These are phyloP conservation scores for Didymodactylos carnosus DNA, from an alignment of 2,888 invertebrate genomes.

Conservation along the genomic window DNA sequence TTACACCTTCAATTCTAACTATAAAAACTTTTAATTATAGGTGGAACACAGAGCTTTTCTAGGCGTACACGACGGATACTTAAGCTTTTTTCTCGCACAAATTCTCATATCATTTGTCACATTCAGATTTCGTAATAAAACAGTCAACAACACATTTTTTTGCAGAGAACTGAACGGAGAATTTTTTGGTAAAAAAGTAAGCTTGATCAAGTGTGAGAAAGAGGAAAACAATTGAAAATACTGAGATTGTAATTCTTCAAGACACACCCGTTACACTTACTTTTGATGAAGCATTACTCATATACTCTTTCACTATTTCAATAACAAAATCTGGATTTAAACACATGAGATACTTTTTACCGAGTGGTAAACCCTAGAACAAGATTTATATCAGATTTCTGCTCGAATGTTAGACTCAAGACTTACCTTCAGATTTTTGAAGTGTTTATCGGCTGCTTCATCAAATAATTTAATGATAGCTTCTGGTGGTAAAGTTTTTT, in stretches of 20 bases:
- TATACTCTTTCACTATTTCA: conserved; percentile 53
- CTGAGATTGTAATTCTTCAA: neutral
- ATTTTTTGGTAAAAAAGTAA: too few species aligned
- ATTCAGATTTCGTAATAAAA: too few species aligned
- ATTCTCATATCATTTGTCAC: too few species aligned
- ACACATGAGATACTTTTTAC: conserved; percentile 50
- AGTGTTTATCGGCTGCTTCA: conserved; percentile 30
- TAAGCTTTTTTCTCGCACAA: too few species aligned
- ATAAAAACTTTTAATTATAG: too few species aligned
- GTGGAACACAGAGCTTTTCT: too few species aligned
- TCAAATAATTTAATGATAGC: conserved; percentile 28
- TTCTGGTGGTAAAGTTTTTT: conserved; percentile 27
- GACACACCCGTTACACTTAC: conserved; percentile 25
- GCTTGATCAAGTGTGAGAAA: too few species aligned
- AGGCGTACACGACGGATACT: too few species aligned
- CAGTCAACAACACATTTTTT: neutral
- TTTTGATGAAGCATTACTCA: conserved; percentile 44
- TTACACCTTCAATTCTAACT: too few species aligned
- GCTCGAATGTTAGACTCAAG: neutral
- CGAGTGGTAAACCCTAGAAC: conserved; percentile 44
- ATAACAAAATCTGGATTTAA: conserved; percentile 69
- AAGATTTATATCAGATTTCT: neutral
- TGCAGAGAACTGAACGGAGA: too few species aligned
- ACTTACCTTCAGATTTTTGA: conserved; percentile 27
- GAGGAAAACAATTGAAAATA: neutral